phyloP scores from a whole-genome alignment of 1,140 invertebrate species.

The Drosophila albomicans region DNA sequence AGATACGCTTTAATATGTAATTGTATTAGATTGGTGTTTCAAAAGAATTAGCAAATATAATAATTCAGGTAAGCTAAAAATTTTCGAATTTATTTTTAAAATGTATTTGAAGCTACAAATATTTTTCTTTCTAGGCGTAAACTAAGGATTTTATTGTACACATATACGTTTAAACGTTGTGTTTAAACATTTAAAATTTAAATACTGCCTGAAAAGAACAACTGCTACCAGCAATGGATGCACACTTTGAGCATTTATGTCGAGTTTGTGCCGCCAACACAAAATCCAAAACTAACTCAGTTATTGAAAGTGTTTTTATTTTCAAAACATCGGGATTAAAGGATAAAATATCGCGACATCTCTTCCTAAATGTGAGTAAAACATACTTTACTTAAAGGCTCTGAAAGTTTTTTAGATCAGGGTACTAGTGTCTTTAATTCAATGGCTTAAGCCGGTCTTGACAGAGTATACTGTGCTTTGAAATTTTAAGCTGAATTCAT shows the following conservation, averaged over 20 bases:
- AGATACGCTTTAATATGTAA: slow-evolving; percentile 4
- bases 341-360: slow-evolving; percentile 77
- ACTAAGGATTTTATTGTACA: not conserved
- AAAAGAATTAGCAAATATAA: not conserved
- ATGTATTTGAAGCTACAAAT: not conserved
- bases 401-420: too few relatives aligned
- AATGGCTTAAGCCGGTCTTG: too few relatives aligned
- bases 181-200: not conserved
- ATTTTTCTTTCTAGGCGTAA: slow-evolving; percentile 6
- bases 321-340: slow-evolving; percentile 71
- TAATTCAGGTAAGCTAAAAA: too few relatives aligned
- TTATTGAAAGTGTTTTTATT: slow-evolving; percentile 79
- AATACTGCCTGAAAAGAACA: too few relatives aligned
- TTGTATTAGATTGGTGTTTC: not conserved
- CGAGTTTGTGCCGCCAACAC: slow-evolving; percentile 80
- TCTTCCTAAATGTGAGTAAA: slow-evolving; percentile 65
- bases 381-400: not conserved
- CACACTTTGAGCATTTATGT: slow-evolving; percentile 77
- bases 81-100: not conserved
- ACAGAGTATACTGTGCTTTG: not conserved
- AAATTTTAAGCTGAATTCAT: not conserved
- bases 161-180: not conserved
- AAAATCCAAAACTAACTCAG: slow-evolving; percentile 77
- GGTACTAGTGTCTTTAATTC: too few relatives aligned
- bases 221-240: slow-evolving; percentile 50